phyloP scores from a whole-genome alignment of 2,888 invertebrate genomes.

The Incurvaria masculella region DNA sequence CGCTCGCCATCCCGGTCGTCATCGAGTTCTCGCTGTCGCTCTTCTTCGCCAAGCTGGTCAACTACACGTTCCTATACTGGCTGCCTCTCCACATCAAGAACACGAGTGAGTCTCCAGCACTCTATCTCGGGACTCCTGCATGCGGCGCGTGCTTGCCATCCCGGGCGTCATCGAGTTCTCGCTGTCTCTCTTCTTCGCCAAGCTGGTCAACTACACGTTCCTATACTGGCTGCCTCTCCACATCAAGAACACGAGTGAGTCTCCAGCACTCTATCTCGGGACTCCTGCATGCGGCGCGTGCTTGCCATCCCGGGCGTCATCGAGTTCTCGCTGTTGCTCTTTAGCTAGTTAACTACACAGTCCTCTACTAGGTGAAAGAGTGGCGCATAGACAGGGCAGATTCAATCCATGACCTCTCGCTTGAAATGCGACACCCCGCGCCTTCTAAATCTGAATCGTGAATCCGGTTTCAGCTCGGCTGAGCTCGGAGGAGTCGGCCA shows the following conservation, averaged over 20 bases:
- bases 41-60: constrained; percentile 95
- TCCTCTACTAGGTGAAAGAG: constrained; percentile 95
- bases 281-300: constrained; percentile 74
- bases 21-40: constrained; percentile 83
- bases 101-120: constrained; percentile 70
- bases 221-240: constrained; percentile 95
- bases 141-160: constrained; percentile 74
- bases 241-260: constrained; percentile 81
- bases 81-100: constrained; percentile 85
- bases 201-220: constrained; percentile 96
- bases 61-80: constrained; percentile 97
- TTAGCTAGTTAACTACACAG: constrained; percentile 96
- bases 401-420: too few relatives aligned
- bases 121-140: too few relatives aligned
- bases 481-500: constrained; percentile 66
- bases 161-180: constrained; percentile 94
- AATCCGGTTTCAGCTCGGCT: constrained; percentile 53
- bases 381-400: too few relatives aligned
- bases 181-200: constrained; percentile 88
- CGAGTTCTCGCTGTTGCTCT: constrained; percentile 84
- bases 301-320: constrained; percentile 87
- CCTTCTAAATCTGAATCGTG: too few relatives aligned
- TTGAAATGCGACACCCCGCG: too few relatives aligned
- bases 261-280: too few relatives aligned
- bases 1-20: constrained; percentile 87